Conservation (phyloP, 2,888 invertebrate genomes). For the Lycia hirtaria region DNA sequence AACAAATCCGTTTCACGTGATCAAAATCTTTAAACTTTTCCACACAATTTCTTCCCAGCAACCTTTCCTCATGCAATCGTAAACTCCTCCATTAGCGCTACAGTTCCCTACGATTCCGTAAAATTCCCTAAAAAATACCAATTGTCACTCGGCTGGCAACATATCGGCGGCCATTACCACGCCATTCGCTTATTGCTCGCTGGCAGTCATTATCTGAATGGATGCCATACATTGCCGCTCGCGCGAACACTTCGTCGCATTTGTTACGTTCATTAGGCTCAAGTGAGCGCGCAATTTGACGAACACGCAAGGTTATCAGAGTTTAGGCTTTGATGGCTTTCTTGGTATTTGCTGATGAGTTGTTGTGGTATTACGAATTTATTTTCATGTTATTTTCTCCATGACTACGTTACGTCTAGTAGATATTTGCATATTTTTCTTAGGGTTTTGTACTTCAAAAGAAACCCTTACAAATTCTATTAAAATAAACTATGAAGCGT, state of each 20-base stretch:
- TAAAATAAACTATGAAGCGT: too few relatives aligned
- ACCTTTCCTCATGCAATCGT: slow-evolving; percentile 12
- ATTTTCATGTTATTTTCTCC: too few relatives aligned
- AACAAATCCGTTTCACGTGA: not conserved
- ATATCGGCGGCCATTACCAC: slow-evolving; percentile 42
- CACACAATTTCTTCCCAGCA: not conserved
- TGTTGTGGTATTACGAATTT: slow-evolving; percentile 7
- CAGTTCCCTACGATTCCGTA: slow-evolving; percentile 6
- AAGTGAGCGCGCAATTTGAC: slow-evolving; percentile 60
- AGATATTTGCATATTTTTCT: too few relatives aligned
- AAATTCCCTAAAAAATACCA: slow-evolving; percentile 33
- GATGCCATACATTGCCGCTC: slow-evolving; percentile 66
- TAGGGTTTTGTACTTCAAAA: too few relatives aligned
- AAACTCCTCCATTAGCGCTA: slow-evolving; percentile 12
- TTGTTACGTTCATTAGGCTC: slow-evolving; percentile 66
- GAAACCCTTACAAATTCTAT: too few relatives aligned
- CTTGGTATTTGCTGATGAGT: slow-evolving; percentile 25
- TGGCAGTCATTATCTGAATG: slow-evolving; percentile 63
- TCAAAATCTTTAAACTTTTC: not conserved
- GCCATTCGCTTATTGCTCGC: slow-evolving; percentile 49
- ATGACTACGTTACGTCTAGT: too few relatives aligned
- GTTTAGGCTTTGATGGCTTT: slow-evolving; percentile 22
- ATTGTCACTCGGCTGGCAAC: slow-evolving; percentile 36
- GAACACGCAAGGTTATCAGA: slow-evolving; percentile 44
- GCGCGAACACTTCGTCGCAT: slow-evolving; percentile 53